Conservation (phyloP, 1,140 invertebrate genomes). For the Achroia grisella region DNA sequence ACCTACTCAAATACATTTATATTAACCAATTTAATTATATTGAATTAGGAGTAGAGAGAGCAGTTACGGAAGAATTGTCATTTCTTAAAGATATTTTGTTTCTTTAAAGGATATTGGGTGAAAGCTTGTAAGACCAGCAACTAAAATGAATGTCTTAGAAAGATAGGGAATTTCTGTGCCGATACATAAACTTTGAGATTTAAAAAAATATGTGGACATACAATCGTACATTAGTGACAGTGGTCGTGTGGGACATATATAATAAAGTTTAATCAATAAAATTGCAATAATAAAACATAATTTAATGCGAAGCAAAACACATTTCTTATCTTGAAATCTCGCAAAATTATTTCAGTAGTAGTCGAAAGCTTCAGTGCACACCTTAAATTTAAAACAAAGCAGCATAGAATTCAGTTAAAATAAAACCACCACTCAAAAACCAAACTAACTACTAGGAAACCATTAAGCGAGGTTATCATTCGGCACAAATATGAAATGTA, state of each 20-base stretch:
- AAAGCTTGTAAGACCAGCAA: slow-evolving; percentile 43
- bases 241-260: slow-evolving; percentile 12
- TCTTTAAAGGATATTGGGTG: slow-evolving; percentile 16
- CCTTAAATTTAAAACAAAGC: slow-evolving; percentile 48
- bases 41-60: no score
- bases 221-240: slow-evolving; percentile 6
- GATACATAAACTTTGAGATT: neutral
- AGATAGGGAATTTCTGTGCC: neutral
- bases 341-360: slow-evolving; percentile 29
- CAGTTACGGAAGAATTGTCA: no score
- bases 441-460: slow-evolving; percentile 59
- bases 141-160: slow-evolving; percentile 20
- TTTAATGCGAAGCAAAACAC: slow-evolving; percentile 29
- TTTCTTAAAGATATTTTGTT: neutral
- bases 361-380: slow-evolving; percentile 42
- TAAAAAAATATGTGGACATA: neutral
- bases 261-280: no score
- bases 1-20: no score
- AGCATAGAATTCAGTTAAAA: slow-evolving; percentile 52
- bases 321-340: slow-evolving; percentile 20
- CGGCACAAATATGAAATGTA: slow-evolving; percentile 36
- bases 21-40: no score
- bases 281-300: slow-evolving; percentile 2
- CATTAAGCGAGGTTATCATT: slow-evolving; percentile 61
- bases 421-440: slow-evolving; percentile 59